phyloP scores from a whole-genome alignment of 2,113 vertebrate species.

The Sebastes schlegelii region DNA sequence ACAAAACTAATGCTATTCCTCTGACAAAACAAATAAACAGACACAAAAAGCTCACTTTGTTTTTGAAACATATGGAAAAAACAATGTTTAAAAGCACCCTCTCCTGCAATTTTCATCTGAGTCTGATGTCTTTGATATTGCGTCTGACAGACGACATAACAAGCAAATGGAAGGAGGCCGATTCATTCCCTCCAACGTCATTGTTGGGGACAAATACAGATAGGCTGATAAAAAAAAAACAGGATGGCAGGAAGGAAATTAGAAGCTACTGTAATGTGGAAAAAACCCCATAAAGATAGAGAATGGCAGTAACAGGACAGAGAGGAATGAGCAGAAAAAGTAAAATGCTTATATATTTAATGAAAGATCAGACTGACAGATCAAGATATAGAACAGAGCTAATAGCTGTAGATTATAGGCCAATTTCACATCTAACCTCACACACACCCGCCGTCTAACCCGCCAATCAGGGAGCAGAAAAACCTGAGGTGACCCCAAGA shows the following conservation, averaged over 20 bases:
- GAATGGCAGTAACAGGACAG: neutral
- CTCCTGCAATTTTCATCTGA: neutral
- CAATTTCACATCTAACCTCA: conserved; percentile 34
- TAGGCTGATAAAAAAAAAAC: neutral
- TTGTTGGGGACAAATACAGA: neutral
- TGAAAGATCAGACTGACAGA: conserved; percentile 12
- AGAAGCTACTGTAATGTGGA: neutral
- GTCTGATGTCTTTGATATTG: conserved; percentile 6
- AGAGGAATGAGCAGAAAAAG: neutral
- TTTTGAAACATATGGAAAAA: conserved; percentile 12
- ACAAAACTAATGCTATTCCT: neutral
- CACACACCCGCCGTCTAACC: neutral
- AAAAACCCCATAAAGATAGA: conserved; percentile 3
- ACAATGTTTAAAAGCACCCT: neutral
- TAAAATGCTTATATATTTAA: neutral
- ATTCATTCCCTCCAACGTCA: conserved; percentile 1
- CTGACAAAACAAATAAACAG: neutral
- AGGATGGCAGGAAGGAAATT: conserved; percentile 1
- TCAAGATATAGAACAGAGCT: neutral
- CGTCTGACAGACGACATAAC: conserved; percentile 9
- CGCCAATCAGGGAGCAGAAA: conserved; percentile 36
- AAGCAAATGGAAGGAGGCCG: conserved; percentile 29
- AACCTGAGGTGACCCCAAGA: conserved; percentile 23
- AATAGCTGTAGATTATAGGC: conserved; percentile 31
- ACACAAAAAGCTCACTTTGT: neutral